Evolutionary conservation across 2,888 invertebrate species (phyloP).

Genomic region (Stenurella melanura): DNA sequence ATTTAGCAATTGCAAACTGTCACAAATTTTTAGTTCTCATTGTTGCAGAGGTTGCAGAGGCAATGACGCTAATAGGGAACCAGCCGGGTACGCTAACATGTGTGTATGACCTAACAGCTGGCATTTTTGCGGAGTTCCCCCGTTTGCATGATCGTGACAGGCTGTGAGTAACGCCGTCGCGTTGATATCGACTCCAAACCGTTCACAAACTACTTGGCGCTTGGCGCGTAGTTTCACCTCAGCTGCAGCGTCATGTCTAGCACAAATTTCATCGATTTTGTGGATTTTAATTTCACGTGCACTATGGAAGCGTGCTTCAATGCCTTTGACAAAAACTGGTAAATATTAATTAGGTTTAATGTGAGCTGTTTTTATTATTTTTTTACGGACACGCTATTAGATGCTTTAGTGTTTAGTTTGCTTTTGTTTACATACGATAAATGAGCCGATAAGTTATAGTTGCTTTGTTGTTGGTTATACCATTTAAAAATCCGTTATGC

Average conservation of each 20-base stretch:
- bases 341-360: slow-evolving; percentile 36
- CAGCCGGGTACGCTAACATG: not conserved
- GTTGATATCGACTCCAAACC: slow-evolving; percentile 50
- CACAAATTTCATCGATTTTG: slow-evolving; percentile 61
- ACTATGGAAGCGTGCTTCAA: slow-evolving; percentile 86
- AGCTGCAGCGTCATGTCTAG: slow-evolving; percentile 63
- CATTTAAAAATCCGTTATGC: not conserved
- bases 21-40: not conserved
- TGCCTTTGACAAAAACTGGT: slow-evolving; percentile 46
- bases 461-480: not conserved
- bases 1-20: not conserved
- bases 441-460: not conserved
- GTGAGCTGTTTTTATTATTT: not conserved
- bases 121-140: slow-evolving; percentile 30
- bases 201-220: slow-evolving; percentile 53
- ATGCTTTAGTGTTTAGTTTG: not conserved
- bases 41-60: not conserved
- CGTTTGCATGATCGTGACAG: slow-evolving; percentile 33
- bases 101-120: slow-evolving; percentile 22
- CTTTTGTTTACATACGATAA: slow-evolving; percentile 21
- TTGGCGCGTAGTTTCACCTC: slow-evolving; percentile 58
- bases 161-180: slow-evolving; percentile 33
- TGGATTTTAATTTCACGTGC: slow-evolving; percentile 58
- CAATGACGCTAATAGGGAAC: not conserved
- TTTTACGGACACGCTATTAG: not conserved